Evolutionary conservation across 2,888 invertebrate genomes (phyloP).

Genomic region (Sphinx pinastri): DNA sequence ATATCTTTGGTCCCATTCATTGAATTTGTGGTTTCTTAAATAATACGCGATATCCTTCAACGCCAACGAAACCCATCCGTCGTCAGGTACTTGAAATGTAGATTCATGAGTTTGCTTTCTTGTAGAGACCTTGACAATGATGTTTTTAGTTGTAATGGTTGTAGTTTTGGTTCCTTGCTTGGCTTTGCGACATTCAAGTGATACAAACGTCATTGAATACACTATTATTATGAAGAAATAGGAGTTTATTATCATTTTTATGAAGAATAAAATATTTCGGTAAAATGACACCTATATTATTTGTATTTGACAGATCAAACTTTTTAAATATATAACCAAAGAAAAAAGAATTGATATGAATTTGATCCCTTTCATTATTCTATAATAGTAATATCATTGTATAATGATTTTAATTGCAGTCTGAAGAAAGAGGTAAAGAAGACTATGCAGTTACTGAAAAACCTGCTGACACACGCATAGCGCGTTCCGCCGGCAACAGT

Average conservation of each 20-base stretch:
- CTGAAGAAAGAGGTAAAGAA: conserved; percentile 89
- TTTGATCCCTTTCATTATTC: too few relatives aligned
- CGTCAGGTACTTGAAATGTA: conserved; percentile 46
- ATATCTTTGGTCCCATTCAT: conserved; percentile 85
- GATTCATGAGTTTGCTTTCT: conserved; percentile 31
- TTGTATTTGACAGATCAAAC: too few relatives aligned
- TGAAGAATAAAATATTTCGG: too few relatives aligned
- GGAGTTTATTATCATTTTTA: neutral
- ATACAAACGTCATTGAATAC: neutral
- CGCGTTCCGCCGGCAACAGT: conserved; percentile 89
- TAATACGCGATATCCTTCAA: conserved; percentile 85
- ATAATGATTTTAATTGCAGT: conserved; percentile 60
- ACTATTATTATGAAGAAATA: neutral
- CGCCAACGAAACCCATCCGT: conserved; percentile 70
- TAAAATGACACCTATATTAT: too few relatives aligned
- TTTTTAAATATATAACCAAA: too few relatives aligned
- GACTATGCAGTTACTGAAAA: conserved; percentile 83
- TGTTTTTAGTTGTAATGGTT: neutral
- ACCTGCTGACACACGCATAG: conserved; percentile 79
- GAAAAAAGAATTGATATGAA: too few relatives aligned
- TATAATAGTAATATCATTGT: too few relatives aligned
- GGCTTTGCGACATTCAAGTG: neutral
- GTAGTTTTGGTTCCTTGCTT: neutral
- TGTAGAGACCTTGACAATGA: neutral
- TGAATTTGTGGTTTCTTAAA: conserved; percentile 85